Conservation (phyloP, 2,888 invertebrate species). For the Matsumyia berberina region DNA sequence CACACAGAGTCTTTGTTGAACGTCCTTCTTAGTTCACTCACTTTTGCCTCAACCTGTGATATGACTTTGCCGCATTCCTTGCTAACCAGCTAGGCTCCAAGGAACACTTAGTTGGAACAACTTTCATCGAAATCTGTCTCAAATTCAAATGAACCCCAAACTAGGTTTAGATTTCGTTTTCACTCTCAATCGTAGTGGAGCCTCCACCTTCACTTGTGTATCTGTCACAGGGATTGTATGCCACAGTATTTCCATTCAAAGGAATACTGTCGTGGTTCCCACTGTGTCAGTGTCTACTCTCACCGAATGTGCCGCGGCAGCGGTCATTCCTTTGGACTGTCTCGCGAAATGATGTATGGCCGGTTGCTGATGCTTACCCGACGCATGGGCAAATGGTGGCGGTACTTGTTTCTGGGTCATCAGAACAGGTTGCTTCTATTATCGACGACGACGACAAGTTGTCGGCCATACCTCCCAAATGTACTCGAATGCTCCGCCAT, state of each 20-base stretch:
- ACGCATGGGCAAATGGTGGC: conserved; percentile 52
- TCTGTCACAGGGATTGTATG: conserved; percentile 51
- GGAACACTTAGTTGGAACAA: conserved; percentile 32
- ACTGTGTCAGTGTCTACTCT: conserved; percentile 50
- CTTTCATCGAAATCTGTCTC: conserved; percentile 56
- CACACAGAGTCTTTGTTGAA: too few species aligned
- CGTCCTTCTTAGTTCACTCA: not conserved
- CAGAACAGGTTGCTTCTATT: conserved; percentile 73
- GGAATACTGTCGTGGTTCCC: conserved; percentile 43
- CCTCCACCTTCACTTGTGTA: conserved; percentile 10
- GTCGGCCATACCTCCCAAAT: conserved; percentile 5
- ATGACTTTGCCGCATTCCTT: not conserved
- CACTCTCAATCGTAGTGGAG: conserved; percentile 42
- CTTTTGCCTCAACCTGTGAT: not conserved
- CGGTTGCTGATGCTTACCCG: conserved; percentile 45
- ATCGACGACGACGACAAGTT: conserved; percentile 50
- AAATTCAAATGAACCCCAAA: conserved; percentile 44
- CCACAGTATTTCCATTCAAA: conserved; percentile 54
- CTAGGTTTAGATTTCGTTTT: conserved; percentile 58
- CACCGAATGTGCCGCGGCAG: conserved; percentile 42
- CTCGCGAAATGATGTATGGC: conserved; percentile 64
- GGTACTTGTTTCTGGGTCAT: conserved; percentile 71
- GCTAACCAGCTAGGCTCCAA: not conserved
- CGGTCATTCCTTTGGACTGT: conserved; percentile 68
- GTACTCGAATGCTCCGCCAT: conserved; percentile 17